Conservation (phyloP, 2,888 invertebrate species). For the Amphipoea oculea region DNA sequence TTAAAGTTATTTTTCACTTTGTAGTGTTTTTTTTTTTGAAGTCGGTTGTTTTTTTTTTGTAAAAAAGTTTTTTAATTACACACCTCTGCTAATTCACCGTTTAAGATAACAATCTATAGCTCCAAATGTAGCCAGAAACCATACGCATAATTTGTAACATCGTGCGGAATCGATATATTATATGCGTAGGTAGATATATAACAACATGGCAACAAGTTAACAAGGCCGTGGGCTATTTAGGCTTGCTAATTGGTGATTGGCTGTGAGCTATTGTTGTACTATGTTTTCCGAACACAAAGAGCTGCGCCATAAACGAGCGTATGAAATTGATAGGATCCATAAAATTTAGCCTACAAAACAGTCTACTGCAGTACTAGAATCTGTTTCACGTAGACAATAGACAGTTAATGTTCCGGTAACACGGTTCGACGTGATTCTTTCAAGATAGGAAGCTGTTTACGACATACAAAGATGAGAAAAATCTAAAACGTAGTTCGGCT, state of each 20-base stretch:
- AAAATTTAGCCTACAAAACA: slow-evolving; percentile 10
- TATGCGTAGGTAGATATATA: slow-evolving; percentile 19
- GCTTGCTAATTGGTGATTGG: slow-evolving; percentile 51
- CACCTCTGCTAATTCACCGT: slow-evolving; percentile 22
- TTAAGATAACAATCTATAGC: slow-evolving; percentile 32
- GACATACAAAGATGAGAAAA: slow-evolving; percentile 47
- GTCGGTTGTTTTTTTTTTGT: too few relatives aligned
- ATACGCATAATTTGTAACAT: slow-evolving; percentile 26
- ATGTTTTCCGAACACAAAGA: slow-evolving; percentile 27
- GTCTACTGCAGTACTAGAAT: not conserved
- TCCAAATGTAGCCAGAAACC: slow-evolving; percentile 19
- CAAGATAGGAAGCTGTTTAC: slow-evolving; percentile 47
- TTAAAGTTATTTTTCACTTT: too few relatives aligned
- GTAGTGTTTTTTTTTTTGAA: too few relatives aligned
- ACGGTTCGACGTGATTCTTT: slow-evolving; percentile 42
- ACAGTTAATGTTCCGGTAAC: slow-evolving; percentile 20
- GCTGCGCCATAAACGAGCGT: not conserved
- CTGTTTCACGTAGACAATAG: slow-evolving; percentile 10
- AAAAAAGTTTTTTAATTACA: too few relatives aligned
- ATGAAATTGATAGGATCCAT: slow-evolving; percentile 12
- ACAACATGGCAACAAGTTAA: slow-evolving; percentile 41
- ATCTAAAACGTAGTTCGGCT: slow-evolving; percentile 50
- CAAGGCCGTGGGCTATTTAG: slow-evolving; percentile 44
- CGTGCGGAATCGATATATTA: slow-evolving; percentile 39
- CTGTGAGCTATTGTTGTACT: slow-evolving; percentile 31